Base-by-base conservation (phyloP, 2,113 vertebrate genomes). In the Indicator indicator region DNA sequence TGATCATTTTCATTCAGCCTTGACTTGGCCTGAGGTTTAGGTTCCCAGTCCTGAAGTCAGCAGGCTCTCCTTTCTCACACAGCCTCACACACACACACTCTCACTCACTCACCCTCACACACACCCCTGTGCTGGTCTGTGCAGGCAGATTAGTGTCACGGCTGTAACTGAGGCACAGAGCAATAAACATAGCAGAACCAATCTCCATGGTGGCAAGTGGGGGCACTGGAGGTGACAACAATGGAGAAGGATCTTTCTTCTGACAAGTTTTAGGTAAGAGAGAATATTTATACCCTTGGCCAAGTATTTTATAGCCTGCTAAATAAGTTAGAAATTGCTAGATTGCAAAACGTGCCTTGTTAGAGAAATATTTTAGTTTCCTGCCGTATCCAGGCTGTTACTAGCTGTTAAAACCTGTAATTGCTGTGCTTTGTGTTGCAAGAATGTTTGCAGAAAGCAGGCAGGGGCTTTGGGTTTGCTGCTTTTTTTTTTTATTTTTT, bases 261-360 rank as follows among this genome's bases (percentile, higher is more conserved):
- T 91, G 96, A 96, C 97, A 98, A 98, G 97, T 98, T 98, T 95
- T 95, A 95, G 97, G 97, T 98, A 98, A 98, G 98, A 94, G 88
- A 95, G 91, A 95, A 65, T 80, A 94, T 97, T 97, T 95, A 83
- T 82, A 77, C 77, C 72, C 88, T 33, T 24, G 11, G 85, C 80
- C 83, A 87, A 73, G 70, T 82, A 44, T 96, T 96, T 95, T 95
- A 83, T 89, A 91, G 90, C 94, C 71, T 89, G 87, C 90, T 83
- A 94, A 96, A 96, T 69, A 89, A 96, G 68, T 93, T 95, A 88
- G 87, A 88, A 95, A 93, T 77, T 68, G 62, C 55, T 92, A 75
- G 89, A 65, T 85, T 87, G 73, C 77, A 92, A 92, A 92, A 28
- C 5, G 8, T 83, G 87, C 50, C 80, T 91, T 82, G 24, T 50